Evolutionary conservation across 2,113 vertebrate genomes (phyloP), one percentile per base, ranked within the genome.

Genomic region (Pogona vitticeps): DNA sequence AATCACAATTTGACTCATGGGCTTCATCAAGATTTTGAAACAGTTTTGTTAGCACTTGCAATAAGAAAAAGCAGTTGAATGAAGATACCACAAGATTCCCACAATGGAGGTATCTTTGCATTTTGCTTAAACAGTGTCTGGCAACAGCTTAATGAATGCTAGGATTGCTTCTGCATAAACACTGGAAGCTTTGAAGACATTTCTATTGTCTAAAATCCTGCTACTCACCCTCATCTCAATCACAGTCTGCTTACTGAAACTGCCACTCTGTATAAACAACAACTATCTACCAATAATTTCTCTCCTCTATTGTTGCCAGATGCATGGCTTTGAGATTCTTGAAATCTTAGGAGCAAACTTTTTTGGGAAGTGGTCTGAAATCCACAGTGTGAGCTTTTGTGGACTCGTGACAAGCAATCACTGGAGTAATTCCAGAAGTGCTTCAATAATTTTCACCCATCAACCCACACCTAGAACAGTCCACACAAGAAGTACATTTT

Each of bases 121-220:
- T 63, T 88, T 89, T 90, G 91, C 92, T 89, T 84, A 80, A 91
- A 93, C 90, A 84, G 90, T 81, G 76, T 76, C 83, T 83, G 89
- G 88, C 91, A 88, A 73, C 26, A 85, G 68, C 71, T 1, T 81
- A 65, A 0, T 65, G 86, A 67, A 86, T 79, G 70, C 38, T 36
- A 31, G 56, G 33, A 6, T 61, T 38, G 52, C 13, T 79, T 40
- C 52, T 21, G 21, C 9, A 59, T 71, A 59, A 28, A 40, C 28
- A 0, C 65, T 59, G 82, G 80, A 68, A 0, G 0, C 0, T 3
- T 52, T 73, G 76, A 0, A 12, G 33, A 1, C 0, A 0, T 23
- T 13, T 58, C 0, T 38, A 56, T 36, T 3, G n/a, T 38, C 23
- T 77, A 26, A 18, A 88, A 84, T 63, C 82, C 18, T 81, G 63